Base-by-base conservation (phyloP, 1,140 invertebrate genomes). In the Orchesella cincta region DNA sequence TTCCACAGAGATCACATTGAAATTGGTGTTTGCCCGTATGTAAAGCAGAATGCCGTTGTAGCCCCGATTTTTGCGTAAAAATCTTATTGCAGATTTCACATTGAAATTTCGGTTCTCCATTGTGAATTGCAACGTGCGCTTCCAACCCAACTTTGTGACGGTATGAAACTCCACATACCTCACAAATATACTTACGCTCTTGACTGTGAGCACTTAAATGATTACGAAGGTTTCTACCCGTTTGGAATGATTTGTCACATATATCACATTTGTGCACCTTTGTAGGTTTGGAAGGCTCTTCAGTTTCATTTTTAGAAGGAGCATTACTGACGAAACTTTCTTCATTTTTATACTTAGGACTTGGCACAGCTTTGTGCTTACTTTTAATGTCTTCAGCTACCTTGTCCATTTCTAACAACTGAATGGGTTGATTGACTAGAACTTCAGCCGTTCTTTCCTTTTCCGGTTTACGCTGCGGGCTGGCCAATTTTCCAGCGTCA, bases 11-110 rank as follows among this genome's bases (percentile, higher is more conserved):
- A 83, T 91, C 89, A 83, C 90, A 91, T 85, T 89, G 85, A 75
- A 83, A 85, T 52, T 79, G 79, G 36, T 88, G 88, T 84, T 90
- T 90, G 16, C 90, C 90, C 0, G 90, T 91, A 83, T 92, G 91
- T 75, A 91, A 90, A 18, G 89, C 88, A 80, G 90, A 86, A 82
- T 92, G 91, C 81, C 90, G 87, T 81, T 88, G 87, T 31, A 92
- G 84, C 1, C 89, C 89, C 1, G 88, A 88, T 84, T 92, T 92
- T 75, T 91, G 91, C 0, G 90, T 90, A 81, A 92, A 92, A 77
- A 88, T 87, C 84, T 94, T 94, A n/a, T 90, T 89, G 84, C 93
- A 94, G 83, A 90, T 89, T 74, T 87, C 87, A 84, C 93, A 93
- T 73, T 89, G 88, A 86, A 91, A 93, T 54, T 89, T 89, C 84